A percentile compares a stretch with the other conserved stretches of the same genome.
These are phyloP conservation scores for Teleopsis dalmanni DNA, from an alignment of 1,140 invertebrate species.

Conservation along the genomic window DNA sequence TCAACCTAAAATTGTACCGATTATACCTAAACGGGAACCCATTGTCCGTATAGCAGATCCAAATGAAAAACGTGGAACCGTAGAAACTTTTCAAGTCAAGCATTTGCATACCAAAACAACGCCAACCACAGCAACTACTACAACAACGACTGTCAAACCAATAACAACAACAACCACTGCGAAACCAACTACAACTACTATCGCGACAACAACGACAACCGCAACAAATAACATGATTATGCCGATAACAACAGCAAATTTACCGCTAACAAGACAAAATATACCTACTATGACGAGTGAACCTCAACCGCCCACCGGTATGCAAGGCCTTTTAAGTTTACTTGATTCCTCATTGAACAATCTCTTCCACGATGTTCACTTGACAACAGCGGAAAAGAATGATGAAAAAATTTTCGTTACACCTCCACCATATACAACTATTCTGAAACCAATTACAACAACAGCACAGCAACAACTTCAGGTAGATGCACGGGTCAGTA, in stretches of 20 bases:
- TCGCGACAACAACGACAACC: conserved; percentile 4
- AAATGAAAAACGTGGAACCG: conserved; percentile 32
- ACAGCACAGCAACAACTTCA: conserved; percentile 21
- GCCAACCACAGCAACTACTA: conserved; percentile 17
- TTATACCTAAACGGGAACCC: conserved; percentile 36
- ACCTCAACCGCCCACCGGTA: conserved; percentile 18
- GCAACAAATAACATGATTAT: conserved; percentile 8
- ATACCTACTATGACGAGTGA: background rate
- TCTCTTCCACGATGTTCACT: conserved; percentile 4
- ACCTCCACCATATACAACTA: conserved; percentile 1
- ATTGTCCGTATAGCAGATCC: conserved; percentile 34
- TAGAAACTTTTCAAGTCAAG: conserved; percentile 36
- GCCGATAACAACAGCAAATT: background rate
- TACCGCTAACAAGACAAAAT: background rate
- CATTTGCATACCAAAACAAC: conserved; percentile 40
- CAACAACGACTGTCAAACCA: conserved; percentile 8
- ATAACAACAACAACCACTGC: conserved; percentile 5
- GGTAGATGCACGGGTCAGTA: conserved; percentile 29
- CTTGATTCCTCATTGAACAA: conserved; percentile 29
- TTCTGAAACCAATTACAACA: conserved; percentile 20
- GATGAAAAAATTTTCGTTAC: background rate
- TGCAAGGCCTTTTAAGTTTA: conserved; percentile 32
- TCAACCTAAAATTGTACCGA: conserved; percentile 39
- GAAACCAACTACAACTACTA: conserved; percentile 4
- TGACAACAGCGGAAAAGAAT: background rate